Conservation (phyloP, 2,797 vertebrate species). For the Sebastes vulpes region DNA sequence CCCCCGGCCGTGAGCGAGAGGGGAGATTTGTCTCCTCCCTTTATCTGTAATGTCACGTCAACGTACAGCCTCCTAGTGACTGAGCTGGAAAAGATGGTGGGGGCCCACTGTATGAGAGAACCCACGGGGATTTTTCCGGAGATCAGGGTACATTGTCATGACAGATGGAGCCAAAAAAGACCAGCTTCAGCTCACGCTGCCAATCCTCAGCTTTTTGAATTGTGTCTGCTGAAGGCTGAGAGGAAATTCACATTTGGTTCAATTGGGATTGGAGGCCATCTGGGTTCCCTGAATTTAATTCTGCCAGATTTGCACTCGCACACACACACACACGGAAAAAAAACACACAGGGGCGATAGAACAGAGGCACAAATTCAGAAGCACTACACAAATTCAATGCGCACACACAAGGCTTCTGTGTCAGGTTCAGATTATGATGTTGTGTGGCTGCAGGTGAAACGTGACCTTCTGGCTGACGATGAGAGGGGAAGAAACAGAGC, state of each 20-base stretch:
- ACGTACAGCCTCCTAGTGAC: slow-evolving; percentile 41
- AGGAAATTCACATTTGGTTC: slow-evolving; percentile 45
- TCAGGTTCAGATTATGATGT: slow-evolving; percentile 55
- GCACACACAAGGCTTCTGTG: slow-evolving; percentile 27
- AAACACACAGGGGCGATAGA: background rate
- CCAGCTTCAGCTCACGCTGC: slow-evolving; percentile 39
- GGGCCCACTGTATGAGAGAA: slow-evolving; percentile 26
- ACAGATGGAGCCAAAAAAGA: slow-evolving; percentile 54
- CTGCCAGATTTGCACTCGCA: background rate
- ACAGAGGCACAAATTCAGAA: slow-evolving; percentile 5
- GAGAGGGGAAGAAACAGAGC: slow-evolving; percentile 38
- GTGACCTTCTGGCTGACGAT: slow-evolving; percentile 55
- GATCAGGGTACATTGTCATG: slow-evolving; percentile 52
- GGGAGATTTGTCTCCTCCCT: slow-evolving; percentile 48
- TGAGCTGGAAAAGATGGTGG: slow-evolving; percentile 53
- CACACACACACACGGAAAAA: background rate
- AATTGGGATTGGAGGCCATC: slow-evolving; percentile 34
- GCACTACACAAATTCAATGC: background rate
- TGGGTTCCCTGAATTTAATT: slow-evolving; percentile 32
- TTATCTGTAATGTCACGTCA: slow-evolving; percentile 56
- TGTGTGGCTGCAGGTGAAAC: slow-evolving; percentile 61
- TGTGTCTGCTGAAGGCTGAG: slow-evolving; percentile 36
- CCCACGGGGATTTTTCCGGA: slow-evolving; percentile 44
- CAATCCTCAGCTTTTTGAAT: slow-evolving; percentile 31
- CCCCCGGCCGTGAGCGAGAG: slow-evolving; percentile 28